Evolutionary conservation across 2,113 vertebrate species (phyloP).

Genomic region (Arizona elegans): DNA sequence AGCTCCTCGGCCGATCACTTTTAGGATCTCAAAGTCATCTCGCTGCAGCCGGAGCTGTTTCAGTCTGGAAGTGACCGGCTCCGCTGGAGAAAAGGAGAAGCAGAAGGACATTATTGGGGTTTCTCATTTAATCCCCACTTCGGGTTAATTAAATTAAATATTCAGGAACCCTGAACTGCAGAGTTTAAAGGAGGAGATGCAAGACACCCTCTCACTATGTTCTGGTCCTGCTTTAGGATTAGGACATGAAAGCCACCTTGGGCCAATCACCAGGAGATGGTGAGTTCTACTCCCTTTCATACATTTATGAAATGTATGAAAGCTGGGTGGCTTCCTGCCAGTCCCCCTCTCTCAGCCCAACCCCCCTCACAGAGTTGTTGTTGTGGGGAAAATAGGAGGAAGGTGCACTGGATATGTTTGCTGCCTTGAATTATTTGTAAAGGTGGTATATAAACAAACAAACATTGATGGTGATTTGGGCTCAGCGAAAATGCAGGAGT

Average conservation of each 20-base stretch:
- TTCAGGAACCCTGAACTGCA: not conserved
- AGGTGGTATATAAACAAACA: no score
- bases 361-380: no score
- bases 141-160: not conserved
- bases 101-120: not conserved
- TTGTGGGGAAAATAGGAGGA: no score
- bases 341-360: no score
- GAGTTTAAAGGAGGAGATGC: not conserved
- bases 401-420: no score
- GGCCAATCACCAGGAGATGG: not conserved
- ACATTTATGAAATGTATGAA: not conserved
- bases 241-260: not conserved
- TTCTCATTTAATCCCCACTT: not conserved
- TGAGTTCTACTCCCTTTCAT: not conserved
- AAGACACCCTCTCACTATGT: not conserved
- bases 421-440: no score
- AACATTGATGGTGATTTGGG: not conserved
- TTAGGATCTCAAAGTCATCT: constrained; percentile 83
- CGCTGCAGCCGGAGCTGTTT: constrained; percentile 76
- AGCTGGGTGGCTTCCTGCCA: no score
- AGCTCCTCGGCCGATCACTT: constrained; percentile 84
- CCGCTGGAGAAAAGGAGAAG: constrained; percentile 54
- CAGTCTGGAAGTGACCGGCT: constrained; percentile 73
- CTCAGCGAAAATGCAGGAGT: not conserved
- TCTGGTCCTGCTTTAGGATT: not conserved